These are phyloP conservation scores for Columba janthina DNA, from an alignment of 2,113 vertebrate species.

Conservation along the genomic window DNA sequence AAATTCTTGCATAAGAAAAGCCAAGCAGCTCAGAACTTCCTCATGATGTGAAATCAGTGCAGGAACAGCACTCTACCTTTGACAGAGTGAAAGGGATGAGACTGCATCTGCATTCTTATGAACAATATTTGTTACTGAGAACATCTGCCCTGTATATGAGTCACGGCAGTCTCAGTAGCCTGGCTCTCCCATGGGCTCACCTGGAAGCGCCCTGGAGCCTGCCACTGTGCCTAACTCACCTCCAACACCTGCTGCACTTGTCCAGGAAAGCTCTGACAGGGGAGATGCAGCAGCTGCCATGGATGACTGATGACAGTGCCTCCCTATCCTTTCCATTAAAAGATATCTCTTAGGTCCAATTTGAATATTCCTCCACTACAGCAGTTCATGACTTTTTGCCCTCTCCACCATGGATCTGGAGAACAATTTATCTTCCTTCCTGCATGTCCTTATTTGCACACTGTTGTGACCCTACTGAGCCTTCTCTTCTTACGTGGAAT, in stretches of 20 bases:
- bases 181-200: neutral
- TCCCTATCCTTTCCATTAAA: neutral
- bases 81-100: neutral
- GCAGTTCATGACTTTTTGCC: neutral
- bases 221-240: neutral
- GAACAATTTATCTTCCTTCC: neutral
- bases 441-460: neutral
- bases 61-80: neutral
- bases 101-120: neutral
- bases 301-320: neutral
- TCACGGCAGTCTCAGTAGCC: neutral
- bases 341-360: neutral
- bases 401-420: neutral
- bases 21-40: neutral
- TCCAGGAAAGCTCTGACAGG: neutral
- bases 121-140: neutral
- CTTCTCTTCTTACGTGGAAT: neutral
- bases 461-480: neutral
- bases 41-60: neutral
- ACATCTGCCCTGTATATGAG: neutral
- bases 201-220: neutral
- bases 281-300: neutral
- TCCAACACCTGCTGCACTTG: neutral
- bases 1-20: neutral
- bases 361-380: neutral